Evolutionary conservation across 2,888 invertebrate species (phyloP).

Genomic region (Acanthoscelides obtectus): DNA sequence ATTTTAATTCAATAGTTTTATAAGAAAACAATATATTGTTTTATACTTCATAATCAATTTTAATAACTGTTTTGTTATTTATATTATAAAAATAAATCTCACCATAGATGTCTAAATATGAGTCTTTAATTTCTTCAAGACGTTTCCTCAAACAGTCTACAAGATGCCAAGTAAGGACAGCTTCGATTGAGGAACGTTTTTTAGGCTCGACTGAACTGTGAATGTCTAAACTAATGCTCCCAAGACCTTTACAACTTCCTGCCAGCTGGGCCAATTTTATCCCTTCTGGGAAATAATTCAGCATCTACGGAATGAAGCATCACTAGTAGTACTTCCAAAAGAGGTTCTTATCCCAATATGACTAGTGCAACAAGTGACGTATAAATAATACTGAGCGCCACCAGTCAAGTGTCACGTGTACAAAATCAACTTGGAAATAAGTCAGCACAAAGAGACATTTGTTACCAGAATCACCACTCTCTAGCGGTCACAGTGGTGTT

Average conservation of each 20-base stretch:
- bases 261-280: constrained; percentile 45
- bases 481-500: too few relatives aligned
- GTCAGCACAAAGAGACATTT: too few relatives aligned
- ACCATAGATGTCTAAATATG: constrained; percentile 24
- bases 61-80: neutral
- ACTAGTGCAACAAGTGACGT: too few relatives aligned
- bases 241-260: constrained; percentile 38
- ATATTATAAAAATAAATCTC: constrained; percentile 5
- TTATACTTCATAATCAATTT: neutral
- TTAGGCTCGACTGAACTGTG: constrained; percentile 46
- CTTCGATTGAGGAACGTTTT: constrained; percentile 48
- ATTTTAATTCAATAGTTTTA: too few relatives aligned
- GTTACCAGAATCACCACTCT: too few relatives aligned
- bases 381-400: too few relatives aligned
- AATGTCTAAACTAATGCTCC: constrained; percentile 49
- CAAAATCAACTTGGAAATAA: too few relatives aligned
- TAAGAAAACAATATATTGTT: too few relatives aligned
- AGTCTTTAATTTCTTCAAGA: constrained; percentile 36
- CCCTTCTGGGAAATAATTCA: constrained; percentile 49
- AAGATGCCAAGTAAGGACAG: constrained; percentile 49
- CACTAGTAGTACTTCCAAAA: too few relatives aligned
- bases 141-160: constrained; percentile 46
- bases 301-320: neutral
- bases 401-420: too few relatives aligned
- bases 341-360: too few relatives aligned